Evolutionary conservation across 2,888 invertebrate genomes (phyloP).

Genomic region (Mythimna ferrago): DNA sequence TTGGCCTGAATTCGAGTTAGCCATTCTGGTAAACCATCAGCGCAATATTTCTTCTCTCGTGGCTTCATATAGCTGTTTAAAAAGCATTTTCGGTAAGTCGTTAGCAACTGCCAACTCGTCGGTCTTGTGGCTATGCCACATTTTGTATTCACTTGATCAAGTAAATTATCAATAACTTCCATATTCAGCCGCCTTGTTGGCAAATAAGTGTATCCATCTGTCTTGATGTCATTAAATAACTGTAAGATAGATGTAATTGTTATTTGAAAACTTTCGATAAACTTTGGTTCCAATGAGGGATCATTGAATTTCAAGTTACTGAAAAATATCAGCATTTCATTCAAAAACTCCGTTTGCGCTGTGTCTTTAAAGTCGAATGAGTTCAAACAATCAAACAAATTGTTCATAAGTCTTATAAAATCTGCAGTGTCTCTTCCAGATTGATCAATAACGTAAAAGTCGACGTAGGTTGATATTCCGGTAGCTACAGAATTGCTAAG

Average conservation of each 20-base stretch:
- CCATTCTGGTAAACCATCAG: constrained; percentile 26
- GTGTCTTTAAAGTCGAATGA: constrained; percentile 1
- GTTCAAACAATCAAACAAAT: constrained; percentile 63
- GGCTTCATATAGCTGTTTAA: constrained; percentile 15
- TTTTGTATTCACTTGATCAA: constrained; percentile 34
- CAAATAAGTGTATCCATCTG: constrained; percentile 43
- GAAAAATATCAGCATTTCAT: constrained; percentile 38
- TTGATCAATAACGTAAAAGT: constrained; percentile 15
- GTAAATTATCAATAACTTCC: constrained; percentile 25
- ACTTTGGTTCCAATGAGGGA: constrained; percentile 14
- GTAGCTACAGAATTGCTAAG: constrained; percentile 67
- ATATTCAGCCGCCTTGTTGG: constrained; percentile 31
- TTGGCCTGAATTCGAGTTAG: constrained; percentile 4
- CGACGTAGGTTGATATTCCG: constrained; percentile 54
- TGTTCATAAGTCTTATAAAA: constrained; percentile 42
- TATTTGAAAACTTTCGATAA: constrained; percentile 43
- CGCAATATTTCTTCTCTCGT: background rate
- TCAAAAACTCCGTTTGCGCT: constrained; percentile 25
- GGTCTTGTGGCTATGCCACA: constrained; percentile 17
- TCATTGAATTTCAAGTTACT: constrained; percentile 19
- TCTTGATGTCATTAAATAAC: constrained; percentile 36
- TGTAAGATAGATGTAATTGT: constrained; percentile 49
- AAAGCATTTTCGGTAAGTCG: constrained; percentile 25
- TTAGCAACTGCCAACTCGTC: constrained; percentile 28
- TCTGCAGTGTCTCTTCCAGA: constrained; percentile 37